These are phyloP conservation scores for Drosophila testacea DNA, from an alignment of 2,888 invertebrate species.

Conservation along the genomic window DNA sequence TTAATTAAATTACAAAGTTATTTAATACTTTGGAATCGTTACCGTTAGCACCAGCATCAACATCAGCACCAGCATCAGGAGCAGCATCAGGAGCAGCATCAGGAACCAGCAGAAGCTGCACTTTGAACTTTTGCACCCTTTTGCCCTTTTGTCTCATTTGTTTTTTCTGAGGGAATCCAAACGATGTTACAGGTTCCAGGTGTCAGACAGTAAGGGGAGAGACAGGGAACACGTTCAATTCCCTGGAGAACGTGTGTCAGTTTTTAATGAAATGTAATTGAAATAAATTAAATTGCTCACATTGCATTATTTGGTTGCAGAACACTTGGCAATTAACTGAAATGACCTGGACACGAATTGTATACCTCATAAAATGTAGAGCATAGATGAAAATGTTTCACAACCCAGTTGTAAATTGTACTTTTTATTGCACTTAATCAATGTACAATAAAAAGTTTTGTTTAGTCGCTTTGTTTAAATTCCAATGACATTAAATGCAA, in stretches of 20 bases:
- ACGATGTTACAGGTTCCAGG: background rate
- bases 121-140: constrained; percentile 58
- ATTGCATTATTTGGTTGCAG: constrained; percentile 33
- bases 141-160: constrained; percentile 26
- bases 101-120: constrained; percentile 41
- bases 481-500: no score
- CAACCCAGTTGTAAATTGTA: background rate
- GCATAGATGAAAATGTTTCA: no score
- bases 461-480: no score
- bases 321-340: constrained; percentile 18
- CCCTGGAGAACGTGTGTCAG: constrained; percentile 60
- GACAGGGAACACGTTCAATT: background rate
- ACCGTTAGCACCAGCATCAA: constrained; percentile 49
- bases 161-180: background rate
- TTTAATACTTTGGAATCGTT: constrained; percentile 76
- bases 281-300: constrained; percentile 63
- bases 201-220: background rate
- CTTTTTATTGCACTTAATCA: background rate
- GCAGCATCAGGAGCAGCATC: constrained; percentile 13
- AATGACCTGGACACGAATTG: constrained; percentile 29
- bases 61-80: constrained; percentile 28
- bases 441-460: no score
- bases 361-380: background rate
- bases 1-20: constrained; percentile 81
- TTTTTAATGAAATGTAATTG: constrained; percentile 74